Evolutionary conservation across 2,113 vertebrate species (phyloP).

Genomic region (Nicator chloris): DNA sequence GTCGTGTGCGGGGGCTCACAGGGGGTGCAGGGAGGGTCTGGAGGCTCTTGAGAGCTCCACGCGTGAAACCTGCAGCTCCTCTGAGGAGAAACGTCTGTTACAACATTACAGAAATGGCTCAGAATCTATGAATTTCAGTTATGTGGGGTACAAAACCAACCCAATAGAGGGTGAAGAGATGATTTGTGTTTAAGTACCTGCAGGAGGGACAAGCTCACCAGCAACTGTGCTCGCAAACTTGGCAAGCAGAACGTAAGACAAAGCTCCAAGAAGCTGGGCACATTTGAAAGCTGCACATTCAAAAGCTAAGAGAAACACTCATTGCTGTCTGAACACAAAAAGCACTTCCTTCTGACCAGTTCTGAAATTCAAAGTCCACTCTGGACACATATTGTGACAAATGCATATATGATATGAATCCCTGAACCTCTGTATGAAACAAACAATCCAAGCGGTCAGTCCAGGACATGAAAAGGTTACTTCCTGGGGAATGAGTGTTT

Average conservation of each 20-base stretch:
- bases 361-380: background rate
- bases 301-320: background rate
- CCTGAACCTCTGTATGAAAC: background rate
- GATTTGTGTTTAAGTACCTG: background rate
- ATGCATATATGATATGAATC: rapidly evolving
- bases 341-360: background rate
- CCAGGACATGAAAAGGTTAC: background rate
- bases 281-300: rapidly evolving
- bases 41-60: background rate
- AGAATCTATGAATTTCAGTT: background rate
- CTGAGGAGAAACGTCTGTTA: background rate
- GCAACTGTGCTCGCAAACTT: background rate
- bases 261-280: background rate
- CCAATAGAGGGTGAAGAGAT: background rate
- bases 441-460: background rate
- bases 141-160: background rate
- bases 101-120: background rate
- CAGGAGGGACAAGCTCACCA: background rate
- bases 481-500: rapidly evolving
- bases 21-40: background rate
- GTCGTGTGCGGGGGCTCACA: rapidly evolving
- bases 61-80: background rate
- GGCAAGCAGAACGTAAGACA: background rate
- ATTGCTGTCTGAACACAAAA: background rate
- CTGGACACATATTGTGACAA: background rate